Percentiles rank a stretch among this genome's conserved stretches.
Evolutionary conservation across 2,113 vertebrate genomes (phyloP).

Genomic region (Chloropsis hardwickii): DNA sequence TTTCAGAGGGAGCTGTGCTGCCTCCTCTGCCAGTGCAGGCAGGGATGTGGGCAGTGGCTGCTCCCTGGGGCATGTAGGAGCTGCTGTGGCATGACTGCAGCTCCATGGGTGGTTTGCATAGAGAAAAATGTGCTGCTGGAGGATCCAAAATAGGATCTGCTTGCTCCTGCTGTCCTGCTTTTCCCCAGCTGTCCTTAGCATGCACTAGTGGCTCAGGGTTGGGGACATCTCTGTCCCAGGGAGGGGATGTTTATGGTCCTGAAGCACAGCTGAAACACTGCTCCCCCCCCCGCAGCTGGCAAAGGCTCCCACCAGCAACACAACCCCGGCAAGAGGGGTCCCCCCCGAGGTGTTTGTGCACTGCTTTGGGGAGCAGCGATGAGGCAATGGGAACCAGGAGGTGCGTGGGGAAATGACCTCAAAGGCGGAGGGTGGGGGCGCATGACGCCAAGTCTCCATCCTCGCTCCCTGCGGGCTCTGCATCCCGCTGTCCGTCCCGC

Average conservation of each 20-base stretch:
- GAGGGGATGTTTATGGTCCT: rapidly evolving
- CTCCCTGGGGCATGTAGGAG: neutral
- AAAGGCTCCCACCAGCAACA: neutral
- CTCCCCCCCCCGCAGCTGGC: neutral
- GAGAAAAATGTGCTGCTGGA: neutral
- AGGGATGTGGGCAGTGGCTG: neutral
- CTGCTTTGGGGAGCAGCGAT: neutral
- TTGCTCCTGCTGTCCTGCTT: neutral
- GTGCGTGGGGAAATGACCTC: neutral
- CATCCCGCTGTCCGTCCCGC: neutral
- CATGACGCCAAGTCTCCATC: neutral
- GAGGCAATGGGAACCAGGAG: neutral
- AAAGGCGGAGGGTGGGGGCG: neutral
- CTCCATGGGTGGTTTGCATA: rapidly evolving
- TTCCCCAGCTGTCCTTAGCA: neutral
- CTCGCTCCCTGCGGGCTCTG: neutral
- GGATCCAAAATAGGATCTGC: neutral
- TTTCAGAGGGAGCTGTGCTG: neutral
- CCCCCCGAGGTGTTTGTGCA: neutral
- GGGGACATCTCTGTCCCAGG: neutral
- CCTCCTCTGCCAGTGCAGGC: neutral
- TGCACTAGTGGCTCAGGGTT: neutral
- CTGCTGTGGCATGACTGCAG: neutral
- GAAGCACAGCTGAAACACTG: rapidly evolving
- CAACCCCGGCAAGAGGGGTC: neutral